Conservation (phyloP, 2,888 invertebrate genomes). For the Nudaria mundana region DNA sequence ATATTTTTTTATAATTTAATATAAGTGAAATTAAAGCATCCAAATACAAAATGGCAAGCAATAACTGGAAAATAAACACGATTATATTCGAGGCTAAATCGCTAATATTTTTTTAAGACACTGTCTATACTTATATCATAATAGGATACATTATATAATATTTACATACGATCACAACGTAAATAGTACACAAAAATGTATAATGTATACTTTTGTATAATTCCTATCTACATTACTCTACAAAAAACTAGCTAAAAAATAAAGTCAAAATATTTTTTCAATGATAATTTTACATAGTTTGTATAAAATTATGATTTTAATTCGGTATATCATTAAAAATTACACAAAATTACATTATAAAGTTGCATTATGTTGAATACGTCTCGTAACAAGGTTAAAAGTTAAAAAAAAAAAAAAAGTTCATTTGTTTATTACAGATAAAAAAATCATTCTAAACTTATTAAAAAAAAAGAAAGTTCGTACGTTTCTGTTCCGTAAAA, state of each 20-base stretch:
- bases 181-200: conserved; percentile 6
- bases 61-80: conserved; percentile 33
- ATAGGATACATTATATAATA: conserved; percentile 34
- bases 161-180: conserved; percentile 45
- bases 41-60: conserved; percentile 55
- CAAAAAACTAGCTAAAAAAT: background rate
- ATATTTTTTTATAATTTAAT: conserved; percentile 5
- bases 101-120: conserved; percentile 34
- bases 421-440: conserved; percentile 26
- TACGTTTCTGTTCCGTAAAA: conserved; percentile 25
- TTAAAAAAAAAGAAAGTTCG: conserved; percentile 24
- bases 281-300: background rate
- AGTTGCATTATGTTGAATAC: background rate
- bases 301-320: too few species aligned
- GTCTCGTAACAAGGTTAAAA: conserved; percentile 1
- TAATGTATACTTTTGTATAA: background rate
- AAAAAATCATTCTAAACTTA: conserved; percentile 8
- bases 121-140: conserved; percentile 37
- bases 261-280: background rate
- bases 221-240: background rate
- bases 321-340: too few species aligned
- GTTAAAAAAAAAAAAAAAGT: conserved; percentile 10
- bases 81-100: conserved; percentile 52
- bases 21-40: conserved; percentile 34
- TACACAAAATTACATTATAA: too few species aligned